Evolutionary conservation across 2,113 vertebrate species (phyloP), one percentile per base, ranked within the genome.

Genomic region (Scomber japonicus): DNA sequence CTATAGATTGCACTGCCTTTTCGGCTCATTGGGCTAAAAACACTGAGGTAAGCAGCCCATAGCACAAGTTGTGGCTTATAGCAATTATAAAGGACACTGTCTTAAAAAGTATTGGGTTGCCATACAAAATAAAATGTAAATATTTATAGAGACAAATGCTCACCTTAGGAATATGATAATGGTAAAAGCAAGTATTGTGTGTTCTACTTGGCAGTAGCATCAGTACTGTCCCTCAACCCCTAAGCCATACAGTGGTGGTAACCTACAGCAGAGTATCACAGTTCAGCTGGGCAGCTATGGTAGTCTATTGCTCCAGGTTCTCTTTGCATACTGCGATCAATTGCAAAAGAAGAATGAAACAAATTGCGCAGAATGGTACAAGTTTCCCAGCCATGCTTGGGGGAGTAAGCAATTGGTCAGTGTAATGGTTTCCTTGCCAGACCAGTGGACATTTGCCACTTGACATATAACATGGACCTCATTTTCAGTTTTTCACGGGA

Each of bases 361-460:
- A 90, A 92, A 94, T 94, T 91, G 85, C 69, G 78, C 77, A 90
- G 82, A 93, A 94, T 91, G 81, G 66, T 81, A 84, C 86, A 91
- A 93, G 85, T 85, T 68, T 48, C 53, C 46, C 48, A 85, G 75
- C 69, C 48, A 82, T 11, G 82, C 89, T 89, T 78, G 46, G 79
- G 82, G 84, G 79, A 82, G 75, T 61, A 82, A 78, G 80, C 78
- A 81, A 80, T 89, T 82, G 91, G 92, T 93, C 92, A 92, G 86
- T 17, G 44, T 88, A 84, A 90, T 92, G 86, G 84, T 88, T 91
- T 87, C 71, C 85, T 87, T 85, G 76, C 88, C 83, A 87, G 81
- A 89, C 83, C 80, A 86, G 83, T 67, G 82, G 71, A 91, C 61
- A 46, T 87, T 83, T 55, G 17, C 66, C 79, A 64, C 78, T 87